Evolutionary conservation across 1,140 invertebrate genomes (phyloP).

Genomic region (Zaprionus africanus): DNA sequence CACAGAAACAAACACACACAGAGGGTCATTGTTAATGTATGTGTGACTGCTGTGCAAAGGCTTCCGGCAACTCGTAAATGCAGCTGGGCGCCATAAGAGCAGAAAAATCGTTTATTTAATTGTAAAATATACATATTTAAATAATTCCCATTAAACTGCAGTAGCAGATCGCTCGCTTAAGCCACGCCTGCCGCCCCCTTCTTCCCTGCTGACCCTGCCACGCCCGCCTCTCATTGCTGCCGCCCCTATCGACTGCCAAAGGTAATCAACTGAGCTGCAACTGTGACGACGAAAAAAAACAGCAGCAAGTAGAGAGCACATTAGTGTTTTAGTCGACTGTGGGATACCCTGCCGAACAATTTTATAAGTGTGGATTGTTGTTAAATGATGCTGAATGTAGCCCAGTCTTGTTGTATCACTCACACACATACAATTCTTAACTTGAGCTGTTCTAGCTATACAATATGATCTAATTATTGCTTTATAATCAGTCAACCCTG

Average conservation of each 20-base stretch:
- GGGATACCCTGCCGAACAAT: background rate
- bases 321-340: background rate
- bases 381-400: too few species aligned
- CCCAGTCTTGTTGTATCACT: background rate
- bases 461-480: background rate
- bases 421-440: background rate
- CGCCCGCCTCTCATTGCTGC: background rate
- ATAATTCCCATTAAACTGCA: constrained; percentile 75
- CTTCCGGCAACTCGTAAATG: constrained; percentile 35
- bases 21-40: background rate
- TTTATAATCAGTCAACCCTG: background rate
- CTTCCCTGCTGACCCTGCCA: background rate
- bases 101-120: constrained; percentile 77
- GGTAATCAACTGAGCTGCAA: constrained; percentile 70
- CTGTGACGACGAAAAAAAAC: constrained; percentile 28
- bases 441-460: too few species aligned
- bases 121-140: constrained; percentile 83
- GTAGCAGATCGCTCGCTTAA: constrained; percentile 58
- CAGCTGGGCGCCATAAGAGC: constrained; percentile 53
- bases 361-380: background rate
- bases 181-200: constrained; percentile 1
- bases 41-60: constrained; percentile 11
- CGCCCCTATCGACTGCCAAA: constrained; percentile 68
- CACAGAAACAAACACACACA: background rate
- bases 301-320: constrained; percentile 1